Conservation (phyloP, 2,113 vertebrate species). For the Alethe diademata region DNA sequence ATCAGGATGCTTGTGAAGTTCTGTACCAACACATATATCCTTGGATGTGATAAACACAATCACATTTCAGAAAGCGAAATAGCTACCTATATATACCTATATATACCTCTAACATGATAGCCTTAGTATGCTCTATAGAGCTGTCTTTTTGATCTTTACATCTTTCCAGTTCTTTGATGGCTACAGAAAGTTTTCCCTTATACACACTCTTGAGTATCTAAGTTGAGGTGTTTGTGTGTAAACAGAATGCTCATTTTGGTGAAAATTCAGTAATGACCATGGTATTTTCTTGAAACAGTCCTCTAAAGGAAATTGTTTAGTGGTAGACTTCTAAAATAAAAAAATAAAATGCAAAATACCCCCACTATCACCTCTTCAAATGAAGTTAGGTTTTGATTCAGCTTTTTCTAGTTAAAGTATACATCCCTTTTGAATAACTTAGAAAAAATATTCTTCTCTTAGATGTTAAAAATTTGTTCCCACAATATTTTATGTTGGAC, state of each 20-base stretch:
- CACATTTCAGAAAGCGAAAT: background rate
- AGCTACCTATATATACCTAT: background rate
- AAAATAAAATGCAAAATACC: background rate
- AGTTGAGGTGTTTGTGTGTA: background rate
- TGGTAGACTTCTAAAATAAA: background rate
- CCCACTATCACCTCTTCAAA: background rate
- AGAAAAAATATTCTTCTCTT: background rate
- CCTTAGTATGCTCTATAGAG: background rate
- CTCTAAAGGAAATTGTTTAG: background rate
- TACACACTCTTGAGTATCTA: background rate
- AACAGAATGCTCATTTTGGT: background rate
- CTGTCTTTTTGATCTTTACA: background rate
- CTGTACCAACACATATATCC: background rate
- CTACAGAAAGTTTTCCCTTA: background rate
- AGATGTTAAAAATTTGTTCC: background rate
- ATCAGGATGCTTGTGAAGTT: background rate
- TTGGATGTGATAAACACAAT: background rate
- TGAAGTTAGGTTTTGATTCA: background rate
- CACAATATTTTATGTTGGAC: background rate
- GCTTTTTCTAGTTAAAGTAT: background rate
- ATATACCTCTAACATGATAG: background rate
- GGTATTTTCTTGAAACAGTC: background rate
- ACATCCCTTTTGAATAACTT: rapidly evolving
- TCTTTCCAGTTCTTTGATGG: background rate
- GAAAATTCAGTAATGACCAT: background rate